These are phyloP conservation scores for Actias luna DNA, from an alignment of 2,888 invertebrate genomes.

Conservation along the genomic window DNA sequence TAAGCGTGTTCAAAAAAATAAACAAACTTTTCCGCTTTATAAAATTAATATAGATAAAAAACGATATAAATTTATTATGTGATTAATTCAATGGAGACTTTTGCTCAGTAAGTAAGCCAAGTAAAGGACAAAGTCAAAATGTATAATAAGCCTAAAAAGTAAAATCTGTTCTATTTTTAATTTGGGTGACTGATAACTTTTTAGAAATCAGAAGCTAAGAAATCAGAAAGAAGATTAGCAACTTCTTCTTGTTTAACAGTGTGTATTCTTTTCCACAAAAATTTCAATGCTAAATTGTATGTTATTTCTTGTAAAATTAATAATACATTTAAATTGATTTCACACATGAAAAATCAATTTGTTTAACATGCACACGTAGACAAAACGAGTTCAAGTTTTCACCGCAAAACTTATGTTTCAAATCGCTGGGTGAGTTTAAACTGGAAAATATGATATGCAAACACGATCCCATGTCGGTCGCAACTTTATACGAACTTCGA, in stretches of 20 bases:
- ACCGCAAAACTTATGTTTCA: constrained; percentile 9
- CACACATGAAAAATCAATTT: background rate
- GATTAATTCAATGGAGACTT: too few species aligned
- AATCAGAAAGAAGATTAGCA: background rate
- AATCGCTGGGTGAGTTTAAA: constrained; percentile 8
- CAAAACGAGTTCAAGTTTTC: constrained; percentile 7
- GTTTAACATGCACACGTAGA: background rate
- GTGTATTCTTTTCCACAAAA: too few species aligned
- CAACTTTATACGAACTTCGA: constrained; percentile 12
- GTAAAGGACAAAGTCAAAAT: too few species aligned
- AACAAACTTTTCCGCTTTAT: too few species aligned
- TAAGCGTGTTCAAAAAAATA: too few species aligned
- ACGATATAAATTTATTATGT: too few species aligned
- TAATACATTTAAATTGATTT: background rate
- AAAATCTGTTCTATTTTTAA: background rate
- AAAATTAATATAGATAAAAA: too few species aligned
- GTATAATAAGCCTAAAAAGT: too few species aligned
- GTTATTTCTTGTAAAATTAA: too few species aligned
- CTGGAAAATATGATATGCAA: constrained; percentile 20
- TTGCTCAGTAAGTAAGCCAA: too few species aligned
- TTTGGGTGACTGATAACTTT: background rate
- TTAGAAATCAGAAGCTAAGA: background rate
- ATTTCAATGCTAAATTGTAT: too few species aligned
- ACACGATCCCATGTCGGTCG: constrained; percentile 12
- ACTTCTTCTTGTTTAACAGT: background rate